phyloP scores from a whole-genome alignment of 2,113 vertebrate genomes.

The Calyptommatus sinebrachiatus region DNA sequence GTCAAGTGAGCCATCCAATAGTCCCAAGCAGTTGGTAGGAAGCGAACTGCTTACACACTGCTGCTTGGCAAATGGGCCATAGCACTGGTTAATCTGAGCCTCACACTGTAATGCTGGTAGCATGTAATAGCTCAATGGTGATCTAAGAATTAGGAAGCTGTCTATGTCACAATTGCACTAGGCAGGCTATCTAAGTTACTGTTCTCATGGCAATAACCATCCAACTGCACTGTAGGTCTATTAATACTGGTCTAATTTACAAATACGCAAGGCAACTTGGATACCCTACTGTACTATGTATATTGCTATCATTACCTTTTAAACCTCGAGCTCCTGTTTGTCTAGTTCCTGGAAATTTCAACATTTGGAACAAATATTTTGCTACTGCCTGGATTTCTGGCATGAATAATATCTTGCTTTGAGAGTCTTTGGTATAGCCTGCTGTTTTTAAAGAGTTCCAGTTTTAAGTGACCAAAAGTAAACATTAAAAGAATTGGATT shows the following conservation, averaged over 20 bases:
- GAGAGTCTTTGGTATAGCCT: neutral
- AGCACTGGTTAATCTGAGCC: neutral
- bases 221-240: neutral
- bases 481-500: neutral
- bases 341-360: neutral
- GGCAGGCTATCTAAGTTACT: neutral
- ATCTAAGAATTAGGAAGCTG: neutral
- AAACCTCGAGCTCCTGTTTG: neutral
- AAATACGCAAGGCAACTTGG: neutral
- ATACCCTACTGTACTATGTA: neutral
- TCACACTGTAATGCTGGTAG: neutral
- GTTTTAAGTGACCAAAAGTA: neutral
- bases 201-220: neutral
- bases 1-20: no score
- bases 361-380: rapidly evolving
- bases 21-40: no score
- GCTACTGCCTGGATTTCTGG: neutral
- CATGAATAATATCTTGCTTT: no score
- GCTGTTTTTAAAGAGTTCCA: neutral
- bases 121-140: neutral
- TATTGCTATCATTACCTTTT: neutral
- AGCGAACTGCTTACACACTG: no score
- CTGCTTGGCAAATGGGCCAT: no score
- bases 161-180: neutral
- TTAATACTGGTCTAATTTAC: neutral